These are phyloP conservation scores for Epinephelus coioides DNA, from an alignment of 2,797 vertebrate species.

Conservation along the genomic window DNA sequence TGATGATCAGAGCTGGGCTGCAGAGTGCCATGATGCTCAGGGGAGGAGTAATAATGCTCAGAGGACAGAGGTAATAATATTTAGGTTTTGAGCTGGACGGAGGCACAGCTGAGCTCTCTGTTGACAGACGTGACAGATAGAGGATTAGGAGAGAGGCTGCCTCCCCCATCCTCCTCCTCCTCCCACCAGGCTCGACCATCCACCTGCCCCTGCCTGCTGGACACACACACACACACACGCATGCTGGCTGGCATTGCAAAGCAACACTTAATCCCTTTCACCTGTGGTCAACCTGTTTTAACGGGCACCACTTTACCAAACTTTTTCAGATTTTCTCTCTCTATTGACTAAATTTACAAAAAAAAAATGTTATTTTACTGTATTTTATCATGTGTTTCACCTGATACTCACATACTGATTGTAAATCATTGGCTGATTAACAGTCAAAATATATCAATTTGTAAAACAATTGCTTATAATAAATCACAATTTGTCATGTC, in stretches of 20 bases:
- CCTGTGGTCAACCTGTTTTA: constrained; percentile 11
- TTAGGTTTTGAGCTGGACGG: constrained; percentile 76
- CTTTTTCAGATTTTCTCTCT: neutral
- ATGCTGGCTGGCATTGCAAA: neutral
- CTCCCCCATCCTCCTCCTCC: constrained; percentile 13
- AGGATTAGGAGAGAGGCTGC: constrained; percentile 68
- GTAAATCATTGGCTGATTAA: too few relatives aligned
- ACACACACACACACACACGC: constrained; percentile 30
- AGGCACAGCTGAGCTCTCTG: constrained; percentile 80
- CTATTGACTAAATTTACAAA: neutral
- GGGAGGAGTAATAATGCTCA: constrained; percentile 51
- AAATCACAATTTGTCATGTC: too few relatives aligned
- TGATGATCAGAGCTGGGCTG: constrained; percentile 33
- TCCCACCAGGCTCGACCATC: constrained; percentile 26
- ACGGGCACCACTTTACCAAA: neutral
- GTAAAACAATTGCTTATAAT: too few relatives aligned
- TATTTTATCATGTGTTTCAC: too few relatives aligned
- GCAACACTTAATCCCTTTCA: constrained; percentile 7
- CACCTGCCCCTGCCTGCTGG: constrained; percentile 51
- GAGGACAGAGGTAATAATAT: constrained; percentile 76
- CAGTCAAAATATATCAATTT: too few relatives aligned
- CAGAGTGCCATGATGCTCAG: constrained; percentile 39
- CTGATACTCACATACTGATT: too few relatives aligned
- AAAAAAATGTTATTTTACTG: too few relatives aligned
- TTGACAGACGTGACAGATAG: constrained; percentile 82